Base-by-base conservation (phyloP, 2,888 invertebrate genomes). In the Cerastoderma edule region DNA sequence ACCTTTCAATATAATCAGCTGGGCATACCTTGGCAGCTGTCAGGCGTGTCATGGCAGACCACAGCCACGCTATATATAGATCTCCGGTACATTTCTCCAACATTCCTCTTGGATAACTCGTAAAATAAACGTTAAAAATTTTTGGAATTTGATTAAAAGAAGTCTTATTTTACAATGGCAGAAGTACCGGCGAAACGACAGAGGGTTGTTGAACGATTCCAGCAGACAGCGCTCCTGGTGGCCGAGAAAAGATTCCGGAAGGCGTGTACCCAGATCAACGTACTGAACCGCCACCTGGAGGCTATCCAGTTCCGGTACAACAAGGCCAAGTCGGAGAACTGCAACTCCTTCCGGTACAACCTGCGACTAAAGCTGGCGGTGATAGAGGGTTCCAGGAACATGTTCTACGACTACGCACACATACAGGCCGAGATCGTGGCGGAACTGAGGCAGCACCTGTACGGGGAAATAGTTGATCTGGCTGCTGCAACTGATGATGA, bases 401-500 rank as follows among this genome's bases (percentile, higher is more conserved):
- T 88, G 89, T 88, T 86, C 72, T 85, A 86, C 72, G 87, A 89
- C 70, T 89, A 87, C 67, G 89, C 89, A 0, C 65, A 67, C 54
- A 71, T 79, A 44, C 82, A 85, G 70, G 88, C 87, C 2, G 84
- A 83, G 56, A 78, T 82, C 27, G 80, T 87, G 48, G 82, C 77
- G 1, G 65, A 83, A 24, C 73, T 85, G 27, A 74, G 83, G 19
- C 72, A 65, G 8, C 64, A 69, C 33, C 63, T 84, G 66, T 74
- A 32, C 48, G 75, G 72, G 32, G 75, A 75, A 22, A 27, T 53
- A 22, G 27, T 53, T 19, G 53, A 53, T 4, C 16, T 22, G 2
- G 27, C 53, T 22, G 10, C 27, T 27, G 53, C 10, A 3, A n/a
- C n/a, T n/a, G n/a, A n/a, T n/a, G n/a, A n/a, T n/a, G 53, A 53